Evolutionary conservation across 1,140 invertebrate genomes (phyloP).

Genomic region (Cydia pomonella): DNA sequence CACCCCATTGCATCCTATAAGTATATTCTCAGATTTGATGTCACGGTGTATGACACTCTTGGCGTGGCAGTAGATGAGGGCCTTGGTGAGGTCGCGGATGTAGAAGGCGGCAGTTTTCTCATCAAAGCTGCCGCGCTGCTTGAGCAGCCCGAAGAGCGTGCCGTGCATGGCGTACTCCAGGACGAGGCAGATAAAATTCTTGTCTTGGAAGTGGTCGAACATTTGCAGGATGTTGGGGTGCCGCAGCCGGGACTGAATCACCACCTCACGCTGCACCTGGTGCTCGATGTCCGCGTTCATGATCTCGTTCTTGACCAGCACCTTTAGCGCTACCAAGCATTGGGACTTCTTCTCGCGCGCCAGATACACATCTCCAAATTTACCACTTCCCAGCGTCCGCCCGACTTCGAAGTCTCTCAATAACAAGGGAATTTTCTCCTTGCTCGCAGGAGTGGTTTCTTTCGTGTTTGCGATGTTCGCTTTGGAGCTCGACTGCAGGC

Average conservation of each 20-base stretch:
- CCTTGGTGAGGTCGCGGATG: conserved; percentile 92
- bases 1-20: too few species aligned
- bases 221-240: conserved; percentile 97
- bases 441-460: conserved; percentile 41
- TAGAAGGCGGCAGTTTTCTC: conserved; percentile 89
- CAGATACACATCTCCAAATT: conserved; percentile 99
- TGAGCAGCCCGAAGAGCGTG: conserved; percentile 91
- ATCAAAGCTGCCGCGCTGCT: conserved; percentile 86
- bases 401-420: conserved; percentile 98
- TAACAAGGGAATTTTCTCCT: conserved; percentile 85
- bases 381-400: conserved; percentile 95
- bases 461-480: conserved; percentile 51
- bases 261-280: conserved; percentile 95
- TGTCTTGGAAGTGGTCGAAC: conserved; percentile 98
- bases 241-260: conserved; percentile 95
- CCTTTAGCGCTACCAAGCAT: conserved; percentile 97
- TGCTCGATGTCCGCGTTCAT: conserved; percentile 93
- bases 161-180: conserved; percentile 95
- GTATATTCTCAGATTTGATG: too few species aligned
- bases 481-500: conserved; percentile 46
- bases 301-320: conserved; percentile 96
- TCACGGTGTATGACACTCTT: conserved; percentile 98
- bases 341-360: too few species aligned
- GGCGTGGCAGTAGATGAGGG: conserved; percentile 94
- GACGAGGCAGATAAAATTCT: conserved; percentile 94